Evolutionary conservation across 2,888 invertebrate genomes (phyloP), one percentile per base, ranked within the genome.

Genomic region (Philhelius pedissequus): DNA sequence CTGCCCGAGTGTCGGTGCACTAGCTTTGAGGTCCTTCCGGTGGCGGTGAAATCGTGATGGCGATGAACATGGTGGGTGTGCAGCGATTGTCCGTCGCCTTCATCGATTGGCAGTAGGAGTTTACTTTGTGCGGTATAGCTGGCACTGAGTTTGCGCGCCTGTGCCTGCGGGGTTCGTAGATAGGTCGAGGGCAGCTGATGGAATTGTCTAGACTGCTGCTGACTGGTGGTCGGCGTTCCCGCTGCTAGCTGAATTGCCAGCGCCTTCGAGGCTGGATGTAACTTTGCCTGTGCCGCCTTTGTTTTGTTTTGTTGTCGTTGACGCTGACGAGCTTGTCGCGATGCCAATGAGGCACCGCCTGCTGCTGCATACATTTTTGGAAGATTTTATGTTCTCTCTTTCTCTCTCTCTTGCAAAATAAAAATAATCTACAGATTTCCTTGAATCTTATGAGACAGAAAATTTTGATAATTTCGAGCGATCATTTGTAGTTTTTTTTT

Each of bases 331-430:
- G 95, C 95, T 92, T 95, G 95, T 90, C 96, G 94, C 92, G 95
- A 96, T 91, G 96, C 96, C 92, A 96, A 93, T 90, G 96, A 96
- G 90, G 96, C 96, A 92, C 96, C 96, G 91, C 96, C 96, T 91
- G 96, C 96, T 91, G 96, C 96, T 90, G 96, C 96, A 94, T 96
- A 97, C 96, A 97, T 97, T 50, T 81, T 86, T 76, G 43, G 38
- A 58, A 77, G 60, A 62, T 68, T 71, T n/a, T 38, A 54, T 58
- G 27, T 62, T 50, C 20, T 27, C 18, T 58, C 43, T 45, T 9
- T 13, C 8, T 32, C 27, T 60, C 38, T 52, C 9, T 45, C 11
- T 45, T 22, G 7, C 22, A 22, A 9, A 15, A 40, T 1, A 3
- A 40, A 48, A 48, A 48, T 48, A 69, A 60, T 25, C 18, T 43